Percentiles rank a stretch among this genome's conserved stretches.
Conservation (phyloP, 2,888 invertebrate genomes). For the Platycheirus rosarum region DNA sequence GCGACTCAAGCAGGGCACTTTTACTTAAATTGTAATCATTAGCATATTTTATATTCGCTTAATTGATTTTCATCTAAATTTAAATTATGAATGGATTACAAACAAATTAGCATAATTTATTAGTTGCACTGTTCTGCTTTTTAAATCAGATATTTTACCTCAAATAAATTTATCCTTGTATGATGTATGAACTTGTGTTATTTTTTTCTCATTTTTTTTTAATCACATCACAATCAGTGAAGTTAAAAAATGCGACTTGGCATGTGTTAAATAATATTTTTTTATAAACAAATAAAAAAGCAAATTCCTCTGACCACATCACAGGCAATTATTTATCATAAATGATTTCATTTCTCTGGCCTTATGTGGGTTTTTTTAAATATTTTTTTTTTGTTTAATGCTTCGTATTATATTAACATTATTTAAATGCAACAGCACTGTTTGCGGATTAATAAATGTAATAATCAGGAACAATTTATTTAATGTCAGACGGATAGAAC, state of each 20-base stretch:
- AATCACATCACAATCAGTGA: conserved; percentile 19
- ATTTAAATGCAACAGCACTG: conserved; percentile 31
- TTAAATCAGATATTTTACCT: conserved; percentile 3
- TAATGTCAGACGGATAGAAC: conserved; percentile 51
- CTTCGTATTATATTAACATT: conserved; percentile 10
- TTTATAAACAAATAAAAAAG: not conserved
- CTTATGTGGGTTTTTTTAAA: conserved; percentile 4
- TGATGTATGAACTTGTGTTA: not conserved
- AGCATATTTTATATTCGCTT: too few species aligned
- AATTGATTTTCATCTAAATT: too few species aligned
- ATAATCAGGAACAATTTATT: conserved; percentile 55
- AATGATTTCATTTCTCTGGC: conserved; percentile 32
- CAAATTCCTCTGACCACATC: conserved; percentile 35
- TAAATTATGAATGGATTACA: too few species aligned
- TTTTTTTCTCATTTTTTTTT: not conserved
- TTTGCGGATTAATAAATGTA: conserved; percentile 57
- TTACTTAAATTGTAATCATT: too few species aligned
- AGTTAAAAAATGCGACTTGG: conserved; percentile 17
- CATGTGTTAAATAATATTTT: conserved; percentile 28
- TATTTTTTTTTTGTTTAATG: not conserved
- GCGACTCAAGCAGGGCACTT: too few species aligned
- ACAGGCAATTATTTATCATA: conserved; percentile 59
- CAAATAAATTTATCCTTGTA: conserved; percentile 9
- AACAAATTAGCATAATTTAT: too few species aligned
- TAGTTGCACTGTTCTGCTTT: too few species aligned